Evolutionary conservation across 2,888 invertebrate species (phyloP).

Genomic region (Leptinotarsa peninsularis): DNA sequence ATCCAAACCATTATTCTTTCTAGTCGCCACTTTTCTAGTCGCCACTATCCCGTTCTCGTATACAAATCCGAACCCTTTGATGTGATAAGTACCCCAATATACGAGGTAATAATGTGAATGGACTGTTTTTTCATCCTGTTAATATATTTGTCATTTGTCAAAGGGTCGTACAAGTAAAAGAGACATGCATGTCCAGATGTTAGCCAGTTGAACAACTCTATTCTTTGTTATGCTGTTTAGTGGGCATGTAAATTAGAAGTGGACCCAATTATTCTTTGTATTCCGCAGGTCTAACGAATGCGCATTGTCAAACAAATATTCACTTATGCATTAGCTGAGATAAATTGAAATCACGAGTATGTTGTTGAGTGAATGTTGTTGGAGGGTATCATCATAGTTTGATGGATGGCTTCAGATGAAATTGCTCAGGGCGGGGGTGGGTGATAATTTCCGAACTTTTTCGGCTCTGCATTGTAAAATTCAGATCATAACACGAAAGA

Average conservation of each 20-base stretch:
- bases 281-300: constrained; percentile 33
- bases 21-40: too few species aligned
- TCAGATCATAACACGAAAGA: too few species aligned
- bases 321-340: constrained; percentile 33
- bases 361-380: constrained; percentile 5
- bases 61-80: constrained; percentile 37
- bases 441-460: too few species aligned
- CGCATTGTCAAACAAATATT: constrained; percentile 43
- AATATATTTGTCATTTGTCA: constrained; percentile 49
- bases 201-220: constrained; percentile 52
- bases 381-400: constrained; percentile 3
- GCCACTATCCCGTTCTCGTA: background rate
- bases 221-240: constrained; percentile 51
- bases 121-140: constrained; percentile 48
- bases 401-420: background rate
- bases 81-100: constrained; percentile 46
- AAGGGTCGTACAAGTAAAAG: constrained; percentile 44
- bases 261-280: constrained; percentile 47
- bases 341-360: constrained; percentile 33
- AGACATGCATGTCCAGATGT: constrained; percentile 53
- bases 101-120: constrained; percentile 47
- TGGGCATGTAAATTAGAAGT: constrained; percentile 55
- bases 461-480: too few species aligned
- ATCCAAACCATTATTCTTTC: background rate
- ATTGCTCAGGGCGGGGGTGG: background rate